phyloP scores from a whole-genome alignment of 2,797 vertebrate species.

The Iguana delicatissima region DNA sequence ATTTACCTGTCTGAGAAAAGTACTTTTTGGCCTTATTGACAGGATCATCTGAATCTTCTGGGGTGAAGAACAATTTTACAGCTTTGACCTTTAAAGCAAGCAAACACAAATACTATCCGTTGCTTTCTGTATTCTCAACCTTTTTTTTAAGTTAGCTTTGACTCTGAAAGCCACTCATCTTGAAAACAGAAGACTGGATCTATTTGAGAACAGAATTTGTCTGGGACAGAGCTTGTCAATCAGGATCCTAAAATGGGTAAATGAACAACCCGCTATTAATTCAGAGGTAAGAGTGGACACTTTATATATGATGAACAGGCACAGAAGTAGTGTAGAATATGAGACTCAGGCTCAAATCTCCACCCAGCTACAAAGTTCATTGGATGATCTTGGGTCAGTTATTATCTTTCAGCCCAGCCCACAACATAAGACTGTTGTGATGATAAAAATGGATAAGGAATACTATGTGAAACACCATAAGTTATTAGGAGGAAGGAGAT shows the following conservation, averaged over 20 bases:
- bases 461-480: not conserved
- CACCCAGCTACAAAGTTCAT: not conserved
- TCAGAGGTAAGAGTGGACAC: not conserved
- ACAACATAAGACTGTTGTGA: not conserved
- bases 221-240: not conserved
- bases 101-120: conserved; percentile 1
- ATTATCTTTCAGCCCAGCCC: not conserved
- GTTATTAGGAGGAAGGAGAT: not conserved
- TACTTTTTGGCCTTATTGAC: conserved; percentile 91
- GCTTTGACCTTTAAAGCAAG: conserved; percentile 83
- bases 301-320: conserved; percentile 24
- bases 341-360: not conserved
- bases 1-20: conserved; percentile 90
- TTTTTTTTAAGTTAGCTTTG: not conserved
- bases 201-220: not conserved
- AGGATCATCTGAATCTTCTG: conserved; percentile 88
- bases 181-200: not conserved
- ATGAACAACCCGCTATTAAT: not conserved
- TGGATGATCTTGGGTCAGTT: not conserved
- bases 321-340: not conserved
- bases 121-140: not conserved
- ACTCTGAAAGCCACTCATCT: not conserved
- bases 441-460: not conserved
- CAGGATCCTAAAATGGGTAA: not conserved
- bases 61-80: conserved; percentile 90